Percentiles rank a stretch among this genome's conserved stretches.
These are phyloP conservation scores for Nyctereutes procyonoides DNA, from an alignment of 2,113 vertebrate species.

Conservation along the genomic window DNA sequence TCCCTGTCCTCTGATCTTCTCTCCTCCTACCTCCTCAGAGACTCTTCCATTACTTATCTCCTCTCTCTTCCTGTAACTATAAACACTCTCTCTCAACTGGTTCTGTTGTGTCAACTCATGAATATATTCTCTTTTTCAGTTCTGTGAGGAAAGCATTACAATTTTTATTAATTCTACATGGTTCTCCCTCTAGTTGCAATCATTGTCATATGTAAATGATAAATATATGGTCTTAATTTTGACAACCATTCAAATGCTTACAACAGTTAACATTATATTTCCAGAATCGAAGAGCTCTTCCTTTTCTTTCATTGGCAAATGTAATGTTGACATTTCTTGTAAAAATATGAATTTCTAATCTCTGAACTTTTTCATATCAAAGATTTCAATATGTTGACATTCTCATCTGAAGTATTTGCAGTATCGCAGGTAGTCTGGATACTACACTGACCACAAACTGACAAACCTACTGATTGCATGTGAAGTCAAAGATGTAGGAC, in stretches of 20 bases:
- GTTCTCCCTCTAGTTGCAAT: not conserved
- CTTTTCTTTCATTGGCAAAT: not conserved
- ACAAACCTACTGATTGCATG: not conserved
- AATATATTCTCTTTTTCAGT: not conserved
- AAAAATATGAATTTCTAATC: conserved; percentile 5
- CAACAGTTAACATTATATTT: not conserved
- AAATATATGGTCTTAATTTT: not conserved
- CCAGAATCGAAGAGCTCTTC: not conserved
- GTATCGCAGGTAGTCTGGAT: not conserved
- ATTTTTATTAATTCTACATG: not conserved
- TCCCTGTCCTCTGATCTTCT: not conserved
- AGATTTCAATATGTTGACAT: not conserved
- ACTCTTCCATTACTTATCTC: not conserved
- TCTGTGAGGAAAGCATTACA: not conserved
- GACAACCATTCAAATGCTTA: not conserved
- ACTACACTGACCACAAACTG: not conserved
- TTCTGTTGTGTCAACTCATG: not conserved
- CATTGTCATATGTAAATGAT: not conserved
- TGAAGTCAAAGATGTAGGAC: not conserved
- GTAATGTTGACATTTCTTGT: not conserved
- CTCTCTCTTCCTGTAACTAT: not conserved
- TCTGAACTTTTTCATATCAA: not conserved
- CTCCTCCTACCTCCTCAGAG: not conserved
- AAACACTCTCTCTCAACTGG: not conserved
- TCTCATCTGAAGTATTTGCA: not conserved